A percentile compares a stretch with the other conserved stretches of the same genome.
Conservation (phyloP, 2,113 vertebrate species). For the Centrocercus urophasianus region DNA sequence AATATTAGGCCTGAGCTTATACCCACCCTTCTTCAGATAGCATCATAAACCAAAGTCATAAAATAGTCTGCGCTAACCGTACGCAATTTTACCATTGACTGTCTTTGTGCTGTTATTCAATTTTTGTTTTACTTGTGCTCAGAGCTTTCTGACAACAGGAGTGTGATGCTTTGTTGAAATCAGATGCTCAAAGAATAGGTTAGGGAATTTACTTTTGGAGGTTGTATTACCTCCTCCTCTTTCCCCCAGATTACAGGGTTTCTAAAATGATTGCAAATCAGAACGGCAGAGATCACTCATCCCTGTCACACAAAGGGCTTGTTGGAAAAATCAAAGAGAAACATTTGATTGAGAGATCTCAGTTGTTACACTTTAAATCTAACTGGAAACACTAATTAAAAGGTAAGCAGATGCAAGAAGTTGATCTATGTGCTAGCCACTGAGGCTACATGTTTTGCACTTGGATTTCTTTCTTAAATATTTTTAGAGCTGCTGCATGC, state of each 20-base stretch:
- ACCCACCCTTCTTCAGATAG: not conserved
- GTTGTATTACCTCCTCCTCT: not conserved
- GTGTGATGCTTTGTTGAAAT: not conserved
- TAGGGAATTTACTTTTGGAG: not conserved
- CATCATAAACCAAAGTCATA: not conserved
- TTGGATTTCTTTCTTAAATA: not conserved
- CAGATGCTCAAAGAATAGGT: not conserved
- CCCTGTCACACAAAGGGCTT: not conserved
- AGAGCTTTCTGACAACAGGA: not conserved
- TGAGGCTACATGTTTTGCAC: not conserved
- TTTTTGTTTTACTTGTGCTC: not conserved
- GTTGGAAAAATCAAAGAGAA: not conserved
- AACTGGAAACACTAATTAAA: not conserved
- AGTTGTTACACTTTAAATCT: not conserved
- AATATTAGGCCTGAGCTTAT: not conserved
- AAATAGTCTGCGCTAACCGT: not conserved
- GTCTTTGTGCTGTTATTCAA: accelerated
- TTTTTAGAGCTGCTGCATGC: not conserved
- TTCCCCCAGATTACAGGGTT: not conserved
- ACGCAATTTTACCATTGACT: not conserved
- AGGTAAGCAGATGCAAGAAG: not conserved
- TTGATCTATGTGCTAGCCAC: not conserved
- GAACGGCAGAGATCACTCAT: not conserved
- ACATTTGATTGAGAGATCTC: not conserved
- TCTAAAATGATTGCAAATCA: not conserved